Percentiles rank a stretch among this genome's conserved stretches.
phyloP scores from a whole-genome alignment of 2,888 invertebrate genomes.

The Oligia strigilis region DNA sequence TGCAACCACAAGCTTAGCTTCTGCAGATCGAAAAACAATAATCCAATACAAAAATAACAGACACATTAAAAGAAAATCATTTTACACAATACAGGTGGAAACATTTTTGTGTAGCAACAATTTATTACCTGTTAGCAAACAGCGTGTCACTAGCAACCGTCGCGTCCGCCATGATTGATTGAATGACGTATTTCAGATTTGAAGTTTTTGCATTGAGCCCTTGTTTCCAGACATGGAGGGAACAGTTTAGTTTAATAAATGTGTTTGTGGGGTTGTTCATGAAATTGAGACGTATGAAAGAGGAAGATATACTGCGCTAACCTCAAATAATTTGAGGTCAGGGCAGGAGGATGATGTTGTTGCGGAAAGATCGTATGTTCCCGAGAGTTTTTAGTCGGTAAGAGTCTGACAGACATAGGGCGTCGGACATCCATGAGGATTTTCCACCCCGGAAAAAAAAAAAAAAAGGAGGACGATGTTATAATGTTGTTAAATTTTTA shows the following conservation, averaged over 20 bases:
- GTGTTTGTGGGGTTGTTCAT: not conserved
- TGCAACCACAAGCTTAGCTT: not conserved
- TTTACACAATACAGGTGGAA: constrained; percentile 33
- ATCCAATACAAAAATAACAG: not conserved
- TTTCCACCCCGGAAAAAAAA: too few species aligned
- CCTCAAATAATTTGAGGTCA: too few species aligned
- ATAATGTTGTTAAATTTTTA: too few species aligned
- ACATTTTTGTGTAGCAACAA: constrained; percentile 59
- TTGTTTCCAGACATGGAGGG: constrained; percentile 17
- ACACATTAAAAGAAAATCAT: constrained; percentile 26
- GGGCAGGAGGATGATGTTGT: not conserved
- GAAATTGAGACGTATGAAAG: not conserved
- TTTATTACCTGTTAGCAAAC: constrained; percentile 67
- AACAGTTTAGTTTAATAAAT: not conserved
- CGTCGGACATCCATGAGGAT: too few species aligned
- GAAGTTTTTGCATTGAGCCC: constrained; percentile 51
- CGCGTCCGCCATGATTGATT: constrained; percentile 65
- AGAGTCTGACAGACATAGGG: too few species aligned
- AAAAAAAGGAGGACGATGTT: too few species aligned
- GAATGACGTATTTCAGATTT: constrained; percentile 59
- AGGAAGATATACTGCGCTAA: not conserved
- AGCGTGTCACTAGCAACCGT: constrained; percentile 65
- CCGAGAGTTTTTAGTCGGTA: too few species aligned
- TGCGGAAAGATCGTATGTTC: too few species aligned
- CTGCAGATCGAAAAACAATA: not conserved